Conservation (phyloP, 2,797 vertebrate species). For the Molossus molossus region DNA sequence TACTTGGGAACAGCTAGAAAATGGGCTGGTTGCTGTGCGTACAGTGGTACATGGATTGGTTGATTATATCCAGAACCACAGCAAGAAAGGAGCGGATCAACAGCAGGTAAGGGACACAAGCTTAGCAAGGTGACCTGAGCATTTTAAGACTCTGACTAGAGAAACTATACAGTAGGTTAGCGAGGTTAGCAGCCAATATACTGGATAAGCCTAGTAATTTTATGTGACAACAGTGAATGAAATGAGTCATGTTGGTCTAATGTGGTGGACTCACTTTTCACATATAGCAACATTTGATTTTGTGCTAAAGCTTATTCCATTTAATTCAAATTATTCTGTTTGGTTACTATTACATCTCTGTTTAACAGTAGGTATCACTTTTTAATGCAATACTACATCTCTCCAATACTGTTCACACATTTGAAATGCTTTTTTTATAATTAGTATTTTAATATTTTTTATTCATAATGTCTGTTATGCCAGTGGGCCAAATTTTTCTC, state of each 20-base stretch:
- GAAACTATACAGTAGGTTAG: neutral
- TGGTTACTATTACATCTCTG: conserved; percentile 39
- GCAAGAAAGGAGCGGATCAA: conserved; percentile 99
- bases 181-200: neutral
- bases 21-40: conserved; percentile 97
- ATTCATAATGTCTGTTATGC: conserved; percentile 30
- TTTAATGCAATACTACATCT: conserved; percentile 31
- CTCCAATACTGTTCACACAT: neutral
- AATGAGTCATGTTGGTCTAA: neutral
- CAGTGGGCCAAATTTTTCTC: conserved; percentile 10
- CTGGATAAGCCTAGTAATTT: conserved; percentile 56
- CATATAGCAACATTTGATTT: conserved; percentile 45
- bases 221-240: neutral
- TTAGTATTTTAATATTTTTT: conserved; percentile 60
- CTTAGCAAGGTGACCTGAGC: neutral
- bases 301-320: conserved; percentile 25
- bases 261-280: conserved; percentile 38
- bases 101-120: conserved; percentile 93
- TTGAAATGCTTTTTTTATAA: conserved; percentile 26
- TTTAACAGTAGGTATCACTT: neutral
- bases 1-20: conserved; percentile 98
- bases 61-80: conserved; percentile 99
- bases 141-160: conserved; percentile 16
- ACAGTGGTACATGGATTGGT: conserved; percentile 99
- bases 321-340: conserved; percentile 36